These are phyloP conservation scores for Hydriomena furcata DNA, from an alignment of 2,888 invertebrate genomes.

Conservation along the genomic window DNA sequence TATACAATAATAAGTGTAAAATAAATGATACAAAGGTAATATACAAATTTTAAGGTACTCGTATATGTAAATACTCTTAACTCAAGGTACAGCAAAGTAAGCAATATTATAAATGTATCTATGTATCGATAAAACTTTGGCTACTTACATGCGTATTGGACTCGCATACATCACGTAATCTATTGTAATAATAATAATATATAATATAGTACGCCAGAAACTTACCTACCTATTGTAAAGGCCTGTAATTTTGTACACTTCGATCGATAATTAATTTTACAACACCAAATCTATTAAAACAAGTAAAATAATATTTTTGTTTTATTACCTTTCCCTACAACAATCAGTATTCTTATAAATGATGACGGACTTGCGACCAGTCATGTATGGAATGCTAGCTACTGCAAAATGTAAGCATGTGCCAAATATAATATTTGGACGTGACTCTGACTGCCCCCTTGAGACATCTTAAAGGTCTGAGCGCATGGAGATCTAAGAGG, in stretches of 20 bases:
- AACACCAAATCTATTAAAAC: slow-evolving; percentile 35
- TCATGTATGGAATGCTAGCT: too few relatives aligned
- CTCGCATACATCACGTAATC: slow-evolving; percentile 57
- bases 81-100: slow-evolving; percentile 66
- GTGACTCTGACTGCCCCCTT: too few relatives aligned
- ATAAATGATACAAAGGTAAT: slow-evolving; percentile 45
- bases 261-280: slow-evolving; percentile 72
- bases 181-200: slow-evolving; percentile 49
- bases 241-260: slow-evolving; percentile 81
- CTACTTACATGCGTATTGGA: slow-evolving; percentile 52
- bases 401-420: too few relatives aligned
- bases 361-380: too few relatives aligned
- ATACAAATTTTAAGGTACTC: background rate
- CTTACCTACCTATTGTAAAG: slow-evolving; percentile 69
- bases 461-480: too few relatives aligned
- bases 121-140: slow-evolving; percentile 51
- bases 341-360: too few relatives aligned
- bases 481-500: too few relatives aligned
- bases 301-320: slow-evolving; percentile 27
- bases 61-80: slow-evolving; percentile 50
- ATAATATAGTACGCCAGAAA: slow-evolving; percentile 66
- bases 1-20: slow-evolving; percentile 15
- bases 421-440: too few relatives aligned
- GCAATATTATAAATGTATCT: slow-evolving; percentile 62
- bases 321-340: slow-evolving; percentile 21